These are phyloP conservation scores for Salpingus planirostris DNA, from an alignment of 2,888 invertebrate species.

Conservation along the genomic window DNA sequence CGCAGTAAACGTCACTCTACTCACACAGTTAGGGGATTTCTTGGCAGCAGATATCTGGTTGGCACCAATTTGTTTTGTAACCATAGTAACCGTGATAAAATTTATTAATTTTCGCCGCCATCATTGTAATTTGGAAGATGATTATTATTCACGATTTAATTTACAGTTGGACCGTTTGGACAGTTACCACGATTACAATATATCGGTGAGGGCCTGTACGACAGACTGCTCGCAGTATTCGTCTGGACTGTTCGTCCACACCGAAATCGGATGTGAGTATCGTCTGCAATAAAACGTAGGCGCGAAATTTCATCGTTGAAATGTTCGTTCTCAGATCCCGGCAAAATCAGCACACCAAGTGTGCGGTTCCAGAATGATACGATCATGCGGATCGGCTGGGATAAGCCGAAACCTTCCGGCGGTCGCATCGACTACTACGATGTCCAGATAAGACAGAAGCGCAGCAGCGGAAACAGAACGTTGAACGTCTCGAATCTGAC, in stretches of 20 bases:
- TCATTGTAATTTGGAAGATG: slow-evolving; percentile 1
- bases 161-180: slow-evolving; percentile 40
- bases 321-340: slow-evolving; percentile 31
- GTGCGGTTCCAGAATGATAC: slow-evolving; percentile 42
- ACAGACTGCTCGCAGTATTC: slow-evolving; percentile 52
- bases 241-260: slow-evolving; percentile 25
- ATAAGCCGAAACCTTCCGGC: slow-evolving; percentile 38
- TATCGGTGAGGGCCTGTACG: slow-evolving; percentile 66
- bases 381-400: slow-evolving; percentile 44
- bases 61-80: no score
- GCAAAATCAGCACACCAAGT: slow-evolving; percentile 31
- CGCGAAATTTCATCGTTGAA: neutral
- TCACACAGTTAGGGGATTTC: no score
- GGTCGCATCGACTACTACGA: slow-evolving; percentile 46
- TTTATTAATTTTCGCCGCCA: no score
- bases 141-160: slow-evolving; percentile 1
- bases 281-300: slow-evolving; percentile 2
- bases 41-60: no score
- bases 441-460: slow-evolving; percentile 38
- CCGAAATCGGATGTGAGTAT: slow-evolving; percentile 41
- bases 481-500: slow-evolving; percentile 4
- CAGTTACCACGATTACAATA: slow-evolving; percentile 59
- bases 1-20: no score
- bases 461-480: slow-evolving; percentile 18
- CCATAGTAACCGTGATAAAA: no score